These are phyloP conservation scores for Punctoribates punctum DNA, from an alignment of 2,888 invertebrate genomes.

Conservation along the genomic window DNA sequence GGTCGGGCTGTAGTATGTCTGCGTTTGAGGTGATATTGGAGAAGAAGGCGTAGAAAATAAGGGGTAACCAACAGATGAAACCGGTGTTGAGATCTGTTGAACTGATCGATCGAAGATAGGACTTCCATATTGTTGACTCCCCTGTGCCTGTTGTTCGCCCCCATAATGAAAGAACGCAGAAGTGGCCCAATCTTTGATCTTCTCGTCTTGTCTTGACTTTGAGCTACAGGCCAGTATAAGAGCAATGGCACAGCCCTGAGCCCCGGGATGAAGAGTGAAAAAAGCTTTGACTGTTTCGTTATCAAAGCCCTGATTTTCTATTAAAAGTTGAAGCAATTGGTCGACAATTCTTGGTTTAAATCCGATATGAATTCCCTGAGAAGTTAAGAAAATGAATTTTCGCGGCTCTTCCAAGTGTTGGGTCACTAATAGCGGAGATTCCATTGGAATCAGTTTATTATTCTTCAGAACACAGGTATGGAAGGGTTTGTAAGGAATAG, in stretches of 20 bases:
- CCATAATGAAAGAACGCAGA: constrained; percentile 89
- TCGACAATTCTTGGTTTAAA: constrained; percentile 82
- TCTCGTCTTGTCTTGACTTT: constrained; percentile 48
- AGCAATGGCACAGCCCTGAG: constrained; percentile 83
- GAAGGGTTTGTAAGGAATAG: constrained; percentile 39
- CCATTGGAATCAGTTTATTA: constrained; percentile 48
- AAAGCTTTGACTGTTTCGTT: constrained; percentile 77
- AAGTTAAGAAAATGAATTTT: constrained; percentile 76
- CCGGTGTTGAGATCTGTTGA: constrained; percentile 29
- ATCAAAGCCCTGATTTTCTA: constrained; percentile 79
- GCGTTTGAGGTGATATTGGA: constrained; percentile 19
- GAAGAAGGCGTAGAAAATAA: constrained; percentile 19
- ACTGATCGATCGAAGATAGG: neutral
- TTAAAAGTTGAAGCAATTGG: constrained; percentile 72
- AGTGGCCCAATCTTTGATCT: constrained; percentile 77
- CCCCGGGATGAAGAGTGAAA: constrained; percentile 72
- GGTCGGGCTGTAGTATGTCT: constrained; percentile 5
- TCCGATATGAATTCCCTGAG: constrained; percentile 70
- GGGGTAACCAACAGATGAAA: constrained; percentile 20
- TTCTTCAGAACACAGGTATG: constrained; percentile 32
- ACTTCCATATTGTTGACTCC: constrained; percentile 5
- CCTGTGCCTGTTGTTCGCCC: constrained; percentile 60
- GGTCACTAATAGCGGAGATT: constrained; percentile 65
- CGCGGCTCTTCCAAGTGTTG: constrained; percentile 69
- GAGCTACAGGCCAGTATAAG: constrained; percentile 72